Evolutionary conservation across 2,113 vertebrate genomes (phyloP).

Genomic region (Tyrannus savana): DNA sequence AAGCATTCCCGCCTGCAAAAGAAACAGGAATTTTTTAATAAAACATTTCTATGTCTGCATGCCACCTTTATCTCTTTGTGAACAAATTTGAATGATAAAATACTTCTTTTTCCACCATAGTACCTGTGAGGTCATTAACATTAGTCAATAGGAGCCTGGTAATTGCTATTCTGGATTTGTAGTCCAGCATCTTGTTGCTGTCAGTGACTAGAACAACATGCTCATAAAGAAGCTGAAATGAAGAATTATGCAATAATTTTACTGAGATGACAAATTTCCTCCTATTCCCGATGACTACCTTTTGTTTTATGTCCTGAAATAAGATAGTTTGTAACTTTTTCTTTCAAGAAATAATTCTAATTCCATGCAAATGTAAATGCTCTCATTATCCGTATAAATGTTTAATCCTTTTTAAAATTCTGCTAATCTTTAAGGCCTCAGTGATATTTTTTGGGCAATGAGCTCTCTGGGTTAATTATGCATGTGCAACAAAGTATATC

Average conservation of each 20-base stretch:
- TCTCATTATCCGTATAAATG: constrained; percentile 49
- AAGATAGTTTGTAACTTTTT: background rate
- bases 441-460: constrained; percentile 41
- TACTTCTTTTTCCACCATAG: background rate
- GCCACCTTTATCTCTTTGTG: background rate
- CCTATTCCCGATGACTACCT: background rate
- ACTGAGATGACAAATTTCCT: background rate
- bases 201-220: background rate
- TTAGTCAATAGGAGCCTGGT: background rate
- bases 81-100: background rate
- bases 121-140: background rate
- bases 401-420: constrained; percentile 60
- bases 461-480: constrained; percentile 39
- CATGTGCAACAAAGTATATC: constrained; percentile 36
- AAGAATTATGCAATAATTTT: background rate
- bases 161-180: background rate
- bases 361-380: background rate
- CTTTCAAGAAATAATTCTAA: background rate
- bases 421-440: constrained; percentile 48
- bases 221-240: background rate
- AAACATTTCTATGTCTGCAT: background rate
- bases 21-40: background rate
- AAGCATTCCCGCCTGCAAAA: background rate
- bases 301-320: background rate
- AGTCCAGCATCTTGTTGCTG: background rate